Base-by-base conservation (phyloP, 2,888 invertebrate species). In the Itoplectis maculator region DNA sequence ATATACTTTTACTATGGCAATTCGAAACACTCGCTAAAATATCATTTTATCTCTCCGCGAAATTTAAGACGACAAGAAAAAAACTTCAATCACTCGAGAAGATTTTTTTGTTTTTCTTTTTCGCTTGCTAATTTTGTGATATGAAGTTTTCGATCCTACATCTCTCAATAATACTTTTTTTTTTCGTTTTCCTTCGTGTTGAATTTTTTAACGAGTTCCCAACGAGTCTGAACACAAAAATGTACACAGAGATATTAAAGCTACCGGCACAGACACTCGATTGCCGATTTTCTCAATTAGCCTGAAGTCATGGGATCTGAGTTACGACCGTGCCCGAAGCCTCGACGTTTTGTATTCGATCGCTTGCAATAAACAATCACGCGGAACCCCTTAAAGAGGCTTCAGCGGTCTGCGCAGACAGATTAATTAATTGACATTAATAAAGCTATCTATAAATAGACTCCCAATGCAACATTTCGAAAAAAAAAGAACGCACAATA, bases 21-120 rank as follows among this genome's bases (percentile, higher is more conserved):
- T 56, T 56, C 56, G 66, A 66, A 56, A 59, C 73, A 74, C 40
- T 74, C 54, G 37, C 74, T 56, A 74, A 74, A 66, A 63, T 68
- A 68, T 47, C 65, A 66, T 74, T 37, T 40, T 54, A 63, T 63
- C 37, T 63, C 63, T 72, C 40, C 23, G 54, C 59, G 45, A 69
- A 70, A 69, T 49, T 65, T 47, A 15, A 9, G 35, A 56, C 37
- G 18, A 42, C 76, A 47, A 56, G 51, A 51, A 66, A 54, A 54
- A 80, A 80, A 70, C 54, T 70, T 66, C 69, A 54, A 80, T 51
- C n/a, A 42, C 40, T 76, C 11, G 20, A 37, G n/a, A 40, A 51
- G 20, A 51, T 35, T 29, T 74, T 51, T 29, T 18, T 61, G 29
- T 37, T 37, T 54, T 40, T 51, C 7, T 9, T 63, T 29, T 40